A percentile compares a stretch with the other conserved stretches of the same genome.
phyloP scores from a whole-genome alignment of 2,113 vertebrate genomes.

The Psittacara wagleri region DNA sequence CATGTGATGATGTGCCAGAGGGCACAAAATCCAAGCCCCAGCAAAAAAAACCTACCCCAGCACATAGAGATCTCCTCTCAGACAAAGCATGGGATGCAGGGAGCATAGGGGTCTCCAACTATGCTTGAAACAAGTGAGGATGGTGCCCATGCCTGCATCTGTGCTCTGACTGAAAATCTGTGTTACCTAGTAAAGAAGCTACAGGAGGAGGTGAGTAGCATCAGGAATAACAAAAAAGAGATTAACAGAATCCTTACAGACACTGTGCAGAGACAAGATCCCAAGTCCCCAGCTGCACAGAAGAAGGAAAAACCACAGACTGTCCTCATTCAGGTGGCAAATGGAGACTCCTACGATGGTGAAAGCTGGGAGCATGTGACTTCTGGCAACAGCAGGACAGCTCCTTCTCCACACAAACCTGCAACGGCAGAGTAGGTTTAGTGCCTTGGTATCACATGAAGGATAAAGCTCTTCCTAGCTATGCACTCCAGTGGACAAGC shows the following conservation, averaged over 20 bases:
- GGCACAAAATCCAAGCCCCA: neutral
- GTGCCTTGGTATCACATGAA: neutral
- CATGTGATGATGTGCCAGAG: neutral
- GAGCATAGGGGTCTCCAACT: neutral
- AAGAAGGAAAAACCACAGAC: neutral
- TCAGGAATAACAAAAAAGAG: neutral
- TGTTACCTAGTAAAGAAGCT: neutral
- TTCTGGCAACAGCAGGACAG: neutral
- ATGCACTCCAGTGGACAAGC: fast-evolving
- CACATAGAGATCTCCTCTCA: neutral
- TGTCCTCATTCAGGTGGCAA: neutral
- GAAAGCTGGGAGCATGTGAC: neutral
- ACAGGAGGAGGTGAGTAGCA: neutral
- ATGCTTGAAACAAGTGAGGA: neutral
- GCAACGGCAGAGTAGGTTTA: neutral
- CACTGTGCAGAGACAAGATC: neutral
- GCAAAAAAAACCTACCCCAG: neutral
- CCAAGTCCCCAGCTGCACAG: neutral
- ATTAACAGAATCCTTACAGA: neutral
- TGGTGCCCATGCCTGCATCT: neutral
- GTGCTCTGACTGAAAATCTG: neutral
- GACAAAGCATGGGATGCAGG: neutral
- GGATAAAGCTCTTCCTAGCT: neutral
- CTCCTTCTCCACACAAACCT: neutral
- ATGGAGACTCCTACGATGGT: neutral